Percentiles rank a stretch among this genome's conserved stretches.
Evolutionary conservation across 2,797 vertebrate species (phyloP).

Genomic region (Hoplostethus mediterraneus): DNA sequence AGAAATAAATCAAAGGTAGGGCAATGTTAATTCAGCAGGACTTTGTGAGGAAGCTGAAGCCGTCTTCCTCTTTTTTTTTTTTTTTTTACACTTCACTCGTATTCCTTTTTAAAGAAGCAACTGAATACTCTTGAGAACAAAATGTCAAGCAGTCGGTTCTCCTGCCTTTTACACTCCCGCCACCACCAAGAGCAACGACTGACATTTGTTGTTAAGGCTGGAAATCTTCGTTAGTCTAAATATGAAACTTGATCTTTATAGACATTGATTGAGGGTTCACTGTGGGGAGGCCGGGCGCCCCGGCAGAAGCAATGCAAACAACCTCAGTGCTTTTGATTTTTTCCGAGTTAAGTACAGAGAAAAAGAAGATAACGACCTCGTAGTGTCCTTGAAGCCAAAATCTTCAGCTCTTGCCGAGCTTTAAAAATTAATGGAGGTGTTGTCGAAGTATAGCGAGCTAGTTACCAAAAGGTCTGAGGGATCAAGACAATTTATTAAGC

Average conservation of each 20-base stretch:
- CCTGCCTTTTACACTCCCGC: conserved; percentile 12
- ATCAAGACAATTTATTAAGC: not conserved
- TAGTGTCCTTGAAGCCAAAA: conserved; percentile 25
- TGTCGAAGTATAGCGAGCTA: not conserved
- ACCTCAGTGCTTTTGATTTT: conserved; percentile 16
- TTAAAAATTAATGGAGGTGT: not conserved
- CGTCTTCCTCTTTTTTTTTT: conserved; percentile 17
- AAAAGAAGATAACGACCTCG: conserved; percentile 31
- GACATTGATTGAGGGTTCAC: conserved; percentile 53
- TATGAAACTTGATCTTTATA: conserved; percentile 58
- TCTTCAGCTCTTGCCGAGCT: not conserved
- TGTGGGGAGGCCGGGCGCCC: conserved; percentile 45
- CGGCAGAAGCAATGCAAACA: conserved; percentile 19
- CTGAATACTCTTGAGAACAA: conserved; percentile 70
- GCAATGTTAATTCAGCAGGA: conserved; percentile 18
- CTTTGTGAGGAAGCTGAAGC: conserved; percentile 5
- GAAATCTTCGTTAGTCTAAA: conserved; percentile 56
- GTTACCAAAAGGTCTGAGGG: not conserved
- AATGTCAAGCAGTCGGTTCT: conserved; percentile 65
- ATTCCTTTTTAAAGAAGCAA: conserved; percentile 42
- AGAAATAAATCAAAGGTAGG: conserved; percentile 6
- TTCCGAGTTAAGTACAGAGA: conserved; percentile 11
- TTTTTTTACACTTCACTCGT: conserved; percentile 41
- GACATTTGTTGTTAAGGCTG: conserved; percentile 65
- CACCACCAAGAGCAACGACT: conserved; percentile 57